Evolutionary conservation across 2,797 vertebrate genomes (phyloP).

Genomic region (Trachurus trachurus): DNA sequence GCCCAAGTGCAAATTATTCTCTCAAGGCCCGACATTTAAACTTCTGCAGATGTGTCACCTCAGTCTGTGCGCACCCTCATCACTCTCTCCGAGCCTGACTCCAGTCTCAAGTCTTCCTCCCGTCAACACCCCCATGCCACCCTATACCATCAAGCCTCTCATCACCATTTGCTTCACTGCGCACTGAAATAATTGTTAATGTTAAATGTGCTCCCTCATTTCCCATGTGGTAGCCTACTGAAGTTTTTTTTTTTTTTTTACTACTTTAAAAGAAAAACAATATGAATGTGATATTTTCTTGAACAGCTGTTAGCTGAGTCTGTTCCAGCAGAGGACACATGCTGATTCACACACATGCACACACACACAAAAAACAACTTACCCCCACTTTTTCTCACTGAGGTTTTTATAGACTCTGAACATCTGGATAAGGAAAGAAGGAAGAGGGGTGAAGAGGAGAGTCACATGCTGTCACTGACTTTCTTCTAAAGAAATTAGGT

Average conservation of each 20-base stretch:
- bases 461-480: constrained; percentile 37
- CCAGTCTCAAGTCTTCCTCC: not conserved
- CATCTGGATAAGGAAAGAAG: constrained; percentile 66
- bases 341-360: not conserved
- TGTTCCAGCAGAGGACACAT: constrained; percentile 52
- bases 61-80: not conserved
- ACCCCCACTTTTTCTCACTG: constrained; percentile 39
- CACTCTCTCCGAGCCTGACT: not conserved
- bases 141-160: not conserved
- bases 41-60: not conserved
- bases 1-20: not conserved
- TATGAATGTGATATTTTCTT: constrained; percentile 71
- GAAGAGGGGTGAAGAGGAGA: constrained; percentile 12
- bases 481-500: constrained; percentile 18
- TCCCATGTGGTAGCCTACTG: constrained; percentile 48
- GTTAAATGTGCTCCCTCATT: constrained; percentile 60
- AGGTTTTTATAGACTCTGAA: constrained; percentile 70
- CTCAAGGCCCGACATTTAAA: not conserved
- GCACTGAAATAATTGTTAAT: constrained; percentile 71
- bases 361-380: constrained; percentile 32
- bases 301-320: constrained; percentile 67
- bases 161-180: constrained; percentile 28
- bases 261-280: constrained; percentile 70
- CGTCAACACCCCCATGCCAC: not conserved
- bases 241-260: constrained; percentile 56